Conservation (phyloP, 2,113 vertebrate species). For the Budorcas taxicolor region DNA sequence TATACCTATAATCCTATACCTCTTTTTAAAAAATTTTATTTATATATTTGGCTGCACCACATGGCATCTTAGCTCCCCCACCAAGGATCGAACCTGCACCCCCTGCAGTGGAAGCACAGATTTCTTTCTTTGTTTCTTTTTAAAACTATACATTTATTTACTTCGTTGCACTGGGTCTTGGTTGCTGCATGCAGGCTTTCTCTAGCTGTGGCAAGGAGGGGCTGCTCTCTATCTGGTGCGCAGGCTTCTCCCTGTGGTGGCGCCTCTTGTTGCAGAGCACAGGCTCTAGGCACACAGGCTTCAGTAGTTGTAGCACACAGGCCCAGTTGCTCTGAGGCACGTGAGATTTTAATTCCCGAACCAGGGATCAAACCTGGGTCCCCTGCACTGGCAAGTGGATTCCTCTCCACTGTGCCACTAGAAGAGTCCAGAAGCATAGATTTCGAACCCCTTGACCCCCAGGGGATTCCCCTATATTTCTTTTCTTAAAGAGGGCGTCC, state of each 20-base stretch:
- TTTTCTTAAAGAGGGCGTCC: neutral
- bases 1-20: neutral
- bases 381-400: neutral
- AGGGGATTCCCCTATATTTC: neutral
- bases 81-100: neutral
- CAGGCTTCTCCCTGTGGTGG: neutral
- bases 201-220: neutral
- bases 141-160: neutral
- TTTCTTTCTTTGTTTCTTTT: neutral
- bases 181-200: neutral
- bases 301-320: neutral
- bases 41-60: neutral
- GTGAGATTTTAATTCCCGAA: neutral
- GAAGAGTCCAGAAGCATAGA: neutral
- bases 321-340: neutral
- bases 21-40: neutral
- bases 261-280: accelerated
- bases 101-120: neutral
- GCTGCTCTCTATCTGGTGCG: neutral
- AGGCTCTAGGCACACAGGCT: neutral
- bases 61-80: neutral
- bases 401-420: neutral
- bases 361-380: neutral
- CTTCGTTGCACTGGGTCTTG: neutral
- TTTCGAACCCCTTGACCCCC: neutral